phyloP scores from a whole-genome alignment of 2,797 vertebrate species.

The Melanotaenia pygmaea region DNA sequence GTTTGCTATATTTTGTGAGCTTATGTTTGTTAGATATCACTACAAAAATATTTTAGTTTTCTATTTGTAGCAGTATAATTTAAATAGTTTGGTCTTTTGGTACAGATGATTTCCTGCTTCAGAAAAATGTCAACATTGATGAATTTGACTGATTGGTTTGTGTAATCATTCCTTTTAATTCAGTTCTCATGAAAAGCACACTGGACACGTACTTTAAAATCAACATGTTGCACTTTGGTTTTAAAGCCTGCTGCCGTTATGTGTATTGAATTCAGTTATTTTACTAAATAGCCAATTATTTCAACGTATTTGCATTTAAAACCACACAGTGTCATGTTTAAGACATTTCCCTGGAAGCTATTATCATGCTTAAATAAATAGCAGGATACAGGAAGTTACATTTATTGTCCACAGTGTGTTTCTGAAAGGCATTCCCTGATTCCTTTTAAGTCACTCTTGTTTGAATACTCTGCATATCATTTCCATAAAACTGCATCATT shows the following conservation, averaged over 20 bases:
- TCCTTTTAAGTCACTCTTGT: constrained; percentile 26
- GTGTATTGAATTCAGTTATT: constrained; percentile 59
- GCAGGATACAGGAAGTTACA: constrained; percentile 4
- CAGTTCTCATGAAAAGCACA: constrained; percentile 71
- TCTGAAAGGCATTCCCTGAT: constrained; percentile 46
- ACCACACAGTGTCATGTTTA: constrained; percentile 48
- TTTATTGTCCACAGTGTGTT: constrained; percentile 22
- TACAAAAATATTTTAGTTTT: constrained; percentile 63
- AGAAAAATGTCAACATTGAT: constrained; percentile 54
- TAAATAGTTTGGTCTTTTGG: constrained; percentile 74
- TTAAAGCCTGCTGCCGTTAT: constrained; percentile 74
- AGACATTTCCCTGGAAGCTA: constrained; percentile 5
- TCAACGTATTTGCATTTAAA: constrained; percentile 46
- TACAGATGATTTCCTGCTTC: constrained; percentile 67
- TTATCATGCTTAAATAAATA: constrained; percentile 11
- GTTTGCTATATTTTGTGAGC: constrained; percentile 67
- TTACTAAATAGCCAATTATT: constrained; percentile 53
- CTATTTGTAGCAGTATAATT: constrained; percentile 75
- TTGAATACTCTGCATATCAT: constrained; percentile 37
- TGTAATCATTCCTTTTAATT: constrained; percentile 74
- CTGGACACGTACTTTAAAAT: constrained; percentile 75
- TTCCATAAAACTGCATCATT: constrained; percentile 38
- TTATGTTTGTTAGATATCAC: constrained; percentile 70
- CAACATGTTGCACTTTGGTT: constrained; percentile 81
- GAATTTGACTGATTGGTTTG: constrained; percentile 58